Conservation (phyloP, 2,888 invertebrate genomes). For the Sarcophaga variegata region DNA sequence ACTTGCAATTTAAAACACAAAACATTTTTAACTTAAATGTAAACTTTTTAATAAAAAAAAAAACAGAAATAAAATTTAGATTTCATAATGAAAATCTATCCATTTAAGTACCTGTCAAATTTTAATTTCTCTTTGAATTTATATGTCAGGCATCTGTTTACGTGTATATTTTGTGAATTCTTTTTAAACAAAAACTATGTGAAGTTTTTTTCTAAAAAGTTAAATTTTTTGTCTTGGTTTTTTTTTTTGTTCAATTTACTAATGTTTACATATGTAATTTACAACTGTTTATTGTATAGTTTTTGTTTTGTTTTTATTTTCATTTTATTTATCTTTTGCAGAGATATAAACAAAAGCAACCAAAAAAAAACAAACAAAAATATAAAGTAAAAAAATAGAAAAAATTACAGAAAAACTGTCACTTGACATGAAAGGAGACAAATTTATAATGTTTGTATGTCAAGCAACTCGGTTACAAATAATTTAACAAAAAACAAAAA, state of each 20-base stretch:
- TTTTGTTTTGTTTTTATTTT: not conserved
- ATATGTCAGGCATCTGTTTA: not conserved
- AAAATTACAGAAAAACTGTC: not conserved
- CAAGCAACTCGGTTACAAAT: not conserved
- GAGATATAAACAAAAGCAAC: not conserved
- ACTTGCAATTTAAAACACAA: too few species aligned
- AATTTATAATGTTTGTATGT: conserved; percentile 43
- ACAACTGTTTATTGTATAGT: not conserved
- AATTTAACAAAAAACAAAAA: not conserved
- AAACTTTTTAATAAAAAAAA: too few species aligned
- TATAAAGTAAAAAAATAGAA: too few species aligned
- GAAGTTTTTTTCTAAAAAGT: not conserved
- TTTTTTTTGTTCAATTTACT: not conserved
- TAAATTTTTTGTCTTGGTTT: not conserved
- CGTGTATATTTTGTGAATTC: not conserved
- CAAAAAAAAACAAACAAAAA: not conserved
- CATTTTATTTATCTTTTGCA: not conserved
- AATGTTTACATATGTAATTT: not conserved
- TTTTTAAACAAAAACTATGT: too few species aligned
- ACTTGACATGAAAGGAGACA: not conserved
- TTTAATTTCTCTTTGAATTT: not conserved
- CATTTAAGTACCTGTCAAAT: conserved; percentile 3
- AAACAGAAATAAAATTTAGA: too few species aligned
- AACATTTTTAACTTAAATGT: too few species aligned
- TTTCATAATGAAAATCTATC: too few species aligned